These are phyloP conservation scores for Aptenodytes patagonicus DNA, from an alignment of 2,113 vertebrate genomes.

Conservation along the genomic window DNA sequence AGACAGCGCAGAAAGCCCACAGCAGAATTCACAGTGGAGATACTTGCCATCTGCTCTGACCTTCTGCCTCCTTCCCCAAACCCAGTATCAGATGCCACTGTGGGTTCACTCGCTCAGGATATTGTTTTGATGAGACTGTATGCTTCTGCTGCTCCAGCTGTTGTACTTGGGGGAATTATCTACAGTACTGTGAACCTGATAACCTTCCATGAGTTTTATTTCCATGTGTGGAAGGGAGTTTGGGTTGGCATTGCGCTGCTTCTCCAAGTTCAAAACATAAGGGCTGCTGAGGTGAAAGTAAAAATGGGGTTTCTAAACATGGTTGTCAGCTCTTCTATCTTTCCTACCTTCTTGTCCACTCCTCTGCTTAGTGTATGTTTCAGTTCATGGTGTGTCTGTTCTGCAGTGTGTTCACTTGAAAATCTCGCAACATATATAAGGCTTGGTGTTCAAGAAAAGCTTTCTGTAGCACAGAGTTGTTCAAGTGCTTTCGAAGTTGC, in stretches of 20 bases:
- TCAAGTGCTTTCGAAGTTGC: not conserved
- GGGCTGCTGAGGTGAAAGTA: not conserved
- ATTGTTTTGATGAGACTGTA: not conserved
- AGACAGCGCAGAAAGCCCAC: not conserved
- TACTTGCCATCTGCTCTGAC: not conserved
- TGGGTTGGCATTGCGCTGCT: not conserved
- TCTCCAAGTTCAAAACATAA: not conserved
- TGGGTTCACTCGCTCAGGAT: not conserved
- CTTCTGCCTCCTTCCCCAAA: not conserved
- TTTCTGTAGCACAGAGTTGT: not conserved
- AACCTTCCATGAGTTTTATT: not conserved
- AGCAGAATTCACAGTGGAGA: not conserved
- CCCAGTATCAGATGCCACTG: not conserved
- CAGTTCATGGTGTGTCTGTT: not conserved
- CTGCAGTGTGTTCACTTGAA: not conserved
- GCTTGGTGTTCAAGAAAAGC: fast-evolving
- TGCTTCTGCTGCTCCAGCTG: not conserved
- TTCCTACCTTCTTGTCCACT: not conserved
- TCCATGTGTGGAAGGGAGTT: not conserved
- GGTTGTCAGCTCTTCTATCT: not conserved
- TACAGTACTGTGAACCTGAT: not conserved
- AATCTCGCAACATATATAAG: not conserved
- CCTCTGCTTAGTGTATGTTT: not conserved
- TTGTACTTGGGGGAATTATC: not conserved
- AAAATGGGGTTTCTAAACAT: not conserved